These are phyloP conservation scores for Hydropotes inermis DNA, from an alignment of 2,113 vertebrate species.

Conservation along the genomic window DNA sequence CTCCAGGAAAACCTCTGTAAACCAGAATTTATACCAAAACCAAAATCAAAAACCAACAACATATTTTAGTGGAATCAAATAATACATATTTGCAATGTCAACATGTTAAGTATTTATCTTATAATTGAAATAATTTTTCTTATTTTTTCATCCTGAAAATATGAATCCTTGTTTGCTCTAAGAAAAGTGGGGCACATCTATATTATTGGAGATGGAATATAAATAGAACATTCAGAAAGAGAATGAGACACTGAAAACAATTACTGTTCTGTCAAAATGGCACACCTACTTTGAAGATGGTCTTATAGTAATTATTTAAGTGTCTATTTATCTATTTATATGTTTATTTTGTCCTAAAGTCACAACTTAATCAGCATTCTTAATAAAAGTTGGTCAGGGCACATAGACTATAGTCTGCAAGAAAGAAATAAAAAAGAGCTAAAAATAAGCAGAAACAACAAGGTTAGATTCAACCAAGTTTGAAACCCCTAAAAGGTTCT, in stretches of 20 bases:
- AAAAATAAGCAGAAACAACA: not conserved
- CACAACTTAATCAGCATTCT: not conserved
- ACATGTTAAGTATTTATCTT: not conserved
- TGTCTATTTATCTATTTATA: not conserved
- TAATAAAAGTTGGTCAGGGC: not conserved
- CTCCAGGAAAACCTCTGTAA: not conserved
- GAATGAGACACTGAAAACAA: not conserved
- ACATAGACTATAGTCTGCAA: not conserved
- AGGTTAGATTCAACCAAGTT: not conserved
- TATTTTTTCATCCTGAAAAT: not conserved
- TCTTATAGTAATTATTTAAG: not conserved
- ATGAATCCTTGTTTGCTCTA: not conserved
- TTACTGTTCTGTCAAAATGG: not conserved
- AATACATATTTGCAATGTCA: not conserved
- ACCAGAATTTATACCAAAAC: not conserved
- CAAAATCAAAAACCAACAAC: not conserved
- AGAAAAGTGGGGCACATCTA: not conserved
- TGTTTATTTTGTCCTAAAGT: slow-evolving; percentile 8
- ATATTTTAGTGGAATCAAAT: not conserved
- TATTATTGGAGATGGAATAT: not conserved
- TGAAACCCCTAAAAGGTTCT: not conserved
- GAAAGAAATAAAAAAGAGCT: not conserved
- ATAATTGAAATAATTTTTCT: slow-evolving; percentile 11
- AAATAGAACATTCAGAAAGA: not conserved
- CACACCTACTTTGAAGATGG: not conserved